These are phyloP conservation scores for Troilus luridus DNA, from an alignment of 2,888 invertebrate species.

Conservation along the genomic window DNA sequence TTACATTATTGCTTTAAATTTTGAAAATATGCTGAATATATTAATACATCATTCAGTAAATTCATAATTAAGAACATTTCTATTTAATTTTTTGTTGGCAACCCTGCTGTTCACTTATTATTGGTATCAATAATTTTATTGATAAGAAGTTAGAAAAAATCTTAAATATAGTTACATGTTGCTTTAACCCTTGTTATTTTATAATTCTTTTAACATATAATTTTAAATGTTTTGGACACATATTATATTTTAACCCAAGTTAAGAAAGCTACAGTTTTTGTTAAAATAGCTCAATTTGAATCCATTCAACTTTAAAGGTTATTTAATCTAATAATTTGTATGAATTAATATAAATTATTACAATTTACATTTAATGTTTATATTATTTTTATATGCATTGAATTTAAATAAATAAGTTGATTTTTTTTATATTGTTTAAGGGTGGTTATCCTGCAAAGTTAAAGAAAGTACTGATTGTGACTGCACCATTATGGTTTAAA, in stretches of 20 bases:
- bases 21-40: neutral
- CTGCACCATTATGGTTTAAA: constrained; percentile 98
- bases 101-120: too few species aligned
- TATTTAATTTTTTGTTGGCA: neutral
- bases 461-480: constrained; percentile 97
- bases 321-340: too few species aligned
- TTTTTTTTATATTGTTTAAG: constrained; percentile 72
- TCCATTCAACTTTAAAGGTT: too few species aligned
- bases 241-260: neutral
- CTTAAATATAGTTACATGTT: too few species aligned
- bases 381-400: neutral
- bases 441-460: constrained; percentile 97
- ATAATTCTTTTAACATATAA: too few species aligned
- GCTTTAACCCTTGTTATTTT: too few species aligned
- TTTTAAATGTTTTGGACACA: neutral
- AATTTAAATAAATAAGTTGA: neutral
- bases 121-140: neutral
- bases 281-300: too few species aligned
- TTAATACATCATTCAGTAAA: neutral
- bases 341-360: neutral
- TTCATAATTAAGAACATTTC: neutral
- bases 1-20: neutral
- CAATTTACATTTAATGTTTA: neutral
- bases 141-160: neutral
- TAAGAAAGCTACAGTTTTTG: too few species aligned